Conservation (phyloP, 2,888 invertebrate species). For the Callyntrura sp. region DNA sequence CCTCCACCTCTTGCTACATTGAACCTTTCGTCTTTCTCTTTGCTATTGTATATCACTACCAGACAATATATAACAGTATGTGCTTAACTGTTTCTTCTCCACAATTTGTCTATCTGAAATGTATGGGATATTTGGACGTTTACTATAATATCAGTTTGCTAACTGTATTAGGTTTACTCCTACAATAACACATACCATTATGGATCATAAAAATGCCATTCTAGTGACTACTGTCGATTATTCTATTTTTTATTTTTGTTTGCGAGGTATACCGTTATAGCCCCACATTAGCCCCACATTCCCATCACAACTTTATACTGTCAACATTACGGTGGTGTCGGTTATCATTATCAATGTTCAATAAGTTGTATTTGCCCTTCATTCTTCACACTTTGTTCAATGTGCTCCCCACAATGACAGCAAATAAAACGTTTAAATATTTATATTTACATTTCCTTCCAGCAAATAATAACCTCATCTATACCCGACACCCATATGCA, state of each 20-base stretch:
- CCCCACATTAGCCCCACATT: not conserved
- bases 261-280: no score
- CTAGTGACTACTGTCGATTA: not conserved
- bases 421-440: constrained; percentile 15
- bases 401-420: not conserved
- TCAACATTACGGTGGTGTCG: not conserved
- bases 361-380: not conserved
- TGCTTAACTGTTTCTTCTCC: no score
- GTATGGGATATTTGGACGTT: no score
- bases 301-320: not conserved
- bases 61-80: not conserved
- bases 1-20: not conserved
- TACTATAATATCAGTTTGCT: no score
- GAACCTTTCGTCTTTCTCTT: not conserved
- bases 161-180: no score
- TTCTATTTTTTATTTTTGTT: no score
- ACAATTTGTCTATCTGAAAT: no score
- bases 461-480: not conserved
- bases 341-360: not conserved
- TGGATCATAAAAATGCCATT: no score
- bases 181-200: no score
- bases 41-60: not conserved
- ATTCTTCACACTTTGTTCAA: constrained; percentile 18
- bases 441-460: constrained; percentile 18
- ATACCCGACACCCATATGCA: not conserved